Evolutionary conservation across 2,888 invertebrate species (phyloP).

Genomic region (Drosophila imparisetae): DNA sequence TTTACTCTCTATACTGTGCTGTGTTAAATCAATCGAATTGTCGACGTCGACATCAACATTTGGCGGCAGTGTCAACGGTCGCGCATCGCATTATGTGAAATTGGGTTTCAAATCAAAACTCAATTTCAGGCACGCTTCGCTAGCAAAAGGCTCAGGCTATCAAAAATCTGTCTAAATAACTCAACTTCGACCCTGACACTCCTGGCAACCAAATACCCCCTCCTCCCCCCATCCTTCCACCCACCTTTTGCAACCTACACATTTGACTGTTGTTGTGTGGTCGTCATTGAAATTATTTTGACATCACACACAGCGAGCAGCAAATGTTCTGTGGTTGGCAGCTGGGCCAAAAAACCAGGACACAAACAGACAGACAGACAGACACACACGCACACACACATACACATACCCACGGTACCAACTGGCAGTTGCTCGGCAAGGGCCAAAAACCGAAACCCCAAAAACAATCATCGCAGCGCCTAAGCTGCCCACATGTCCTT

Average conservation of each 20-base stretch:
- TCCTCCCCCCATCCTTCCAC: background rate
- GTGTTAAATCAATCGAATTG: constrained; percentile 77
- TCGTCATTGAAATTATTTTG: constrained; percentile 74
- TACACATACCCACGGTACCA: background rate
- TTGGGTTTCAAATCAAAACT: constrained; percentile 77
- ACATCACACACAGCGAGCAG: constrained; percentile 52
- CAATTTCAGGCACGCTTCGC: constrained; percentile 61
- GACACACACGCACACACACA: background rate
- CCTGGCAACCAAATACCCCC: background rate
- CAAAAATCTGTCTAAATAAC: constrained; percentile 78
- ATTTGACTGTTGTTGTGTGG: constrained; percentile 29
- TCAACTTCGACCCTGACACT: constrained; percentile 30
- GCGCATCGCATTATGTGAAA: constrained; percentile 55
- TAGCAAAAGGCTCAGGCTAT: constrained; percentile 44
- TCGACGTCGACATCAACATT: constrained; percentile 61
- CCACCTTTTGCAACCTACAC: constrained; percentile 3
- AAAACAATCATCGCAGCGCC: constrained; percentile 41
- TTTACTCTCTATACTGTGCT: constrained; percentile 34
- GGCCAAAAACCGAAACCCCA: constrained; percentile 14
- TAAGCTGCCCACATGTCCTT: constrained; percentile 41
- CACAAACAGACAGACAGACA: constrained; percentile 9
- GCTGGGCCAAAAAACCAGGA: constrained; percentile 47
- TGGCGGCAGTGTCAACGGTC: constrained; percentile 40
- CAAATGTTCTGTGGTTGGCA: constrained; percentile 65
- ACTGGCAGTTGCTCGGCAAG: constrained; percentile 4